Evolutionary conservation across 2,113 vertebrate species (phyloP).

Genomic region (Sakesphorus luctuosus): DNA sequence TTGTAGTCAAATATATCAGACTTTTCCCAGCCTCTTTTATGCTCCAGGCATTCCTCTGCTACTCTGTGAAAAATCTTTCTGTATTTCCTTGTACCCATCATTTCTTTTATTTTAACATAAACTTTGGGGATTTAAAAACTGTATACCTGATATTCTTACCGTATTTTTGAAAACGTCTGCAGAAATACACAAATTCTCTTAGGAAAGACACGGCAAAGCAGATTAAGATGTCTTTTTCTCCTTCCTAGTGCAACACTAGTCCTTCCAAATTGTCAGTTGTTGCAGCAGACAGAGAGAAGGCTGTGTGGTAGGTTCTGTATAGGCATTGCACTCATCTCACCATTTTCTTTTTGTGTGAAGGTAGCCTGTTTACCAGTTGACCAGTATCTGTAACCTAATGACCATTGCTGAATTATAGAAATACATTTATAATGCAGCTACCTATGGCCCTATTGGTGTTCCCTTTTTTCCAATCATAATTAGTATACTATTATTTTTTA

Average conservation of each 20-base stretch:
- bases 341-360: not conserved
- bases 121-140: not conserved
- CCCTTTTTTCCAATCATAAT: not conserved
- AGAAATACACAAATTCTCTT: not conserved
- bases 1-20: not conserved
- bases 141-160: not conserved
- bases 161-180: not conserved
- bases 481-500: not conserved
- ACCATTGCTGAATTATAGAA: not conserved
- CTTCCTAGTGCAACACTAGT: not conserved
- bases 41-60: not conserved
- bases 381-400: not conserved
- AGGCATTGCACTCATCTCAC: not conserved
- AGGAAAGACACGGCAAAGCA: not conserved
- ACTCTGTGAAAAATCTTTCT: not conserved
- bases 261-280: not conserved
- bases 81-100: not conserved
- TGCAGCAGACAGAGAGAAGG: not conserved
- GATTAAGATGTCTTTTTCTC: not conserved
- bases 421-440: not conserved
- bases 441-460: accelerated
- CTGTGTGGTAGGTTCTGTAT: not conserved
- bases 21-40: not conserved
- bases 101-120: not conserved
- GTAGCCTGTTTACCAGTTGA: not conserved